Percentiles rank a stretch among this genome's conserved stretches.
phyloP scores from a whole-genome alignment of 2,113 vertebrate species.

The Vimba vimba region DNA sequence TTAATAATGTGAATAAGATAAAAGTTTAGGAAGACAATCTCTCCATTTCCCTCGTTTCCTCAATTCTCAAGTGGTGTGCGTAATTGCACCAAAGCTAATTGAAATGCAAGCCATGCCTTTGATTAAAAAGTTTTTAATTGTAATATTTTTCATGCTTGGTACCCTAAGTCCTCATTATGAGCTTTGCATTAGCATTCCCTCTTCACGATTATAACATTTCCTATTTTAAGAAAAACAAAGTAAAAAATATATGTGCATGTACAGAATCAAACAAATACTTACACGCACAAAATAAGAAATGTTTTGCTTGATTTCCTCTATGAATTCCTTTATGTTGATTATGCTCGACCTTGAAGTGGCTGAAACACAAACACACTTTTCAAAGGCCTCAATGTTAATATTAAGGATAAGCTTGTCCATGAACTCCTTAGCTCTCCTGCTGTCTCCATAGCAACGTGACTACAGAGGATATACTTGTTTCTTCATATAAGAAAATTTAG shows the following conservation, averaged over 20 bases:
- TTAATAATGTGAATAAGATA: background rate
- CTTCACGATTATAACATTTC: background rate
- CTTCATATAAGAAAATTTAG: slow-evolving; percentile 30
- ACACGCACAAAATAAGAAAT: background rate
- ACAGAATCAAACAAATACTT: background rate
- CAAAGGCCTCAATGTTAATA: slow-evolving; percentile 27
- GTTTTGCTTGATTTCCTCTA: background rate
- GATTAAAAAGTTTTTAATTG: slow-evolving; percentile 58
- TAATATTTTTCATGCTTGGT: slow-evolving; percentile 44
- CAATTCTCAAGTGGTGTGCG: slow-evolving; percentile 21
- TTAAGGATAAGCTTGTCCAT: slow-evolving; percentile 35
- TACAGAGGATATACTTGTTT: slow-evolving; percentile 36
- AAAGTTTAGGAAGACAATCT: background rate
- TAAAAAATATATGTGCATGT: background rate
- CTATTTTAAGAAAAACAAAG: background rate
- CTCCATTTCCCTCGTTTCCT: background rate
- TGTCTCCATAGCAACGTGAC: slow-evolving; percentile 54
- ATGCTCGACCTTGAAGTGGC: background rate
- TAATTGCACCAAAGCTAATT: slow-evolving; percentile 58
- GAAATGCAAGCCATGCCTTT: slow-evolving; percentile 60
- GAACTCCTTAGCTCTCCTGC: slow-evolving; percentile 36
- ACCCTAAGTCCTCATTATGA: slow-evolving; percentile 39
- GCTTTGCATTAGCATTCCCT: slow-evolving; percentile 16
- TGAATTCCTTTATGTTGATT: background rate
- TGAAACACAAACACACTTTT: slow-evolving; percentile 13